These are phyloP conservation scores for Papilio aristodemus DNA, from an alignment of 1,140 invertebrate genomes.

Conservation along the genomic window DNA sequence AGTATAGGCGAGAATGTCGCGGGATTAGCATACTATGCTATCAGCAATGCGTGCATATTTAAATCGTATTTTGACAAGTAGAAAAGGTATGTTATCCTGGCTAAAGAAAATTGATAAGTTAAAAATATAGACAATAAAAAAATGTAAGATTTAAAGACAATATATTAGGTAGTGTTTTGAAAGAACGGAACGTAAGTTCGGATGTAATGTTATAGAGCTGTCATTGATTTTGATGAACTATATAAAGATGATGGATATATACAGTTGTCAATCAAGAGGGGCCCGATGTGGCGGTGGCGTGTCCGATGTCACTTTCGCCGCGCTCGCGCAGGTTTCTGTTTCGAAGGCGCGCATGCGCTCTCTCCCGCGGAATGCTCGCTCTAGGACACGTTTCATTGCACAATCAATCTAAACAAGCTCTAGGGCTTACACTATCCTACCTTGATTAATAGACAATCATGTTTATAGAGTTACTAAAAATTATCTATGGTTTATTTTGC, in stretches of 20 bases:
- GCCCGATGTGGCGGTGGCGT: slow-evolving; percentile 48
- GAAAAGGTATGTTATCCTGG: too few relatives aligned
- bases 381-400: slow-evolving; percentile 40
- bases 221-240: neutral
- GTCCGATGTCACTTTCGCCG: slow-evolving; percentile 66
- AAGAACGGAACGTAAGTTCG: neutral
- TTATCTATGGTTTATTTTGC: neutral
- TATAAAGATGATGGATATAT: neutral
- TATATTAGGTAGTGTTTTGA: too few relatives aligned
- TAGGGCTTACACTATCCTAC: neutral
- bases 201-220: neutral
- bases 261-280: slow-evolving; percentile 16
- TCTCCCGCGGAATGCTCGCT: slow-evolving; percentile 62
- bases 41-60: too few relatives aligned
- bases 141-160: too few relatives aligned
- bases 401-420: slow-evolving; percentile 7
- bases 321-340: slow-evolving; percentile 61
- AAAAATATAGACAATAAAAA: too few relatives aligned
- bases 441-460: slow-evolving; percentile 21
- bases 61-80: too few relatives aligned
- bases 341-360: slow-evolving; percentile 61
- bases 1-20: neutral
- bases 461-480: neutral
- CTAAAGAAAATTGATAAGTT: too few relatives aligned
- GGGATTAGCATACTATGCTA: neutral